Percentiles rank a stretch among this genome's conserved stretches.
Evolutionary conservation across 2,113 vertebrate genomes (phyloP).

Genomic region (Sakesphorus luctuosus): DNA sequence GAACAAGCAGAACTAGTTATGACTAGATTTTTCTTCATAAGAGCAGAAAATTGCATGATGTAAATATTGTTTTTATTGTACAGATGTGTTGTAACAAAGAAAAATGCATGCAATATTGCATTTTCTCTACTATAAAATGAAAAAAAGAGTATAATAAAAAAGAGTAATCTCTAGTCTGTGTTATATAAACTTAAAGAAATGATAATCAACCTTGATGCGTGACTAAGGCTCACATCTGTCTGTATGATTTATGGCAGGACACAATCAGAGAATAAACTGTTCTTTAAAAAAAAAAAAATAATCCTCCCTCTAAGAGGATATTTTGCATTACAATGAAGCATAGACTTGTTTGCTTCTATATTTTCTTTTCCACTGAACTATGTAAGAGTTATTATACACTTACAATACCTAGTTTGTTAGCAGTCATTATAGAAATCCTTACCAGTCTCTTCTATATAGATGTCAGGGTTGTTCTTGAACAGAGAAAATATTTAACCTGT

Average conservation of each 20-base stretch:
- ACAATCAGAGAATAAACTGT: constrained; percentile 54
- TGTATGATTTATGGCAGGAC: constrained; percentile 65
- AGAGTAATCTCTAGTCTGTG: constrained; percentile 47
- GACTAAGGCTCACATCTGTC: constrained; percentile 78
- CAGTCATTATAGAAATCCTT: not conserved
- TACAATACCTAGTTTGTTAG: not conserved
- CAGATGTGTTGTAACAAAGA: constrained; percentile 56
- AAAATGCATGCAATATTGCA: constrained; percentile 52
- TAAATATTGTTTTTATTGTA: constrained; percentile 65
- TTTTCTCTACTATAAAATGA: constrained; percentile 58
- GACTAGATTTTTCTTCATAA: constrained; percentile 44
- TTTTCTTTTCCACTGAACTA: not conserved
- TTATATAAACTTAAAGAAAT: constrained; percentile 62
- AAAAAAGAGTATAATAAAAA: constrained; percentile 67
- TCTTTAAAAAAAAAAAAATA: not conserved
- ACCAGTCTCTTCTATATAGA: not conserved
- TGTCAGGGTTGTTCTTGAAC: not conserved
- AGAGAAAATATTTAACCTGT: not conserved
- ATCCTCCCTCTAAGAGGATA: constrained; percentile 41
- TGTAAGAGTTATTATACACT: not conserved
- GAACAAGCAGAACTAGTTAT: constrained; percentile 18
- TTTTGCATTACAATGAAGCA: constrained; percentile 4
- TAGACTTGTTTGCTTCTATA: not conserved
- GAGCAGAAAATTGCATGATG: constrained; percentile 34
- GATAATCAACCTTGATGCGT: constrained; percentile 74